These are phyloP conservation scores for Vanessa cardui DNA, from an alignment of 2,888 invertebrate genomes.

Conservation along the genomic window DNA sequence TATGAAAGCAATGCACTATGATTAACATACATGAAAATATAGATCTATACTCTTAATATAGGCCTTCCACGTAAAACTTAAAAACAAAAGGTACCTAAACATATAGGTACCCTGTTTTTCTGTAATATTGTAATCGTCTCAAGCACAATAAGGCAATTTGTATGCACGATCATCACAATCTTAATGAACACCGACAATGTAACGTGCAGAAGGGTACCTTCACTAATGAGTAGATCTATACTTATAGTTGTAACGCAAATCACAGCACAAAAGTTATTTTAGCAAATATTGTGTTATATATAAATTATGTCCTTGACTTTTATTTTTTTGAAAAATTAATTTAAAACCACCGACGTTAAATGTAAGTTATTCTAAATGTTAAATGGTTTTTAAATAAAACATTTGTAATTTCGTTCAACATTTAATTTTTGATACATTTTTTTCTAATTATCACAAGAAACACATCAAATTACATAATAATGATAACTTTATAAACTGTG, in stretches of 20 bases:
- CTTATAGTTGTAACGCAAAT: neutral
- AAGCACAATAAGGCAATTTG: no score
- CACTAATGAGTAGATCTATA: neutral
- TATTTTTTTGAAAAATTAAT: neutral
- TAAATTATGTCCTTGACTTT: neutral
- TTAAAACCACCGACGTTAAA: neutral
- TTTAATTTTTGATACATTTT: slow-evolving; percentile 1
- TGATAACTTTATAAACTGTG: neutral
- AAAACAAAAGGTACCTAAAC: no score
- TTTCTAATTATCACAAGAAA: neutral
- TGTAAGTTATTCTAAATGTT: slow-evolving; percentile 2
- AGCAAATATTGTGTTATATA: neutral
- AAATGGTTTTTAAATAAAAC: slow-evolving; percentile 6
- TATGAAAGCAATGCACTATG: no score
- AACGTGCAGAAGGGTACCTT: no score
- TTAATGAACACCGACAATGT: no score
- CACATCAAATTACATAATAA: neutral
- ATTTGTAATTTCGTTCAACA: neutral
- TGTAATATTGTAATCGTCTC: no score
- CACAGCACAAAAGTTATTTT: neutral
- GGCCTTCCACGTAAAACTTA: no score
- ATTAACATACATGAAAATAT: no score
- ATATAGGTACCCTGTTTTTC: no score
- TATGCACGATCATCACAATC: no score
- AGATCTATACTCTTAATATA: no score